A percentile compares a stretch with the other conserved stretches of the same genome.
Conservation (phyloP, 2,888 invertebrate species). For the Ophion costatus region DNA sequence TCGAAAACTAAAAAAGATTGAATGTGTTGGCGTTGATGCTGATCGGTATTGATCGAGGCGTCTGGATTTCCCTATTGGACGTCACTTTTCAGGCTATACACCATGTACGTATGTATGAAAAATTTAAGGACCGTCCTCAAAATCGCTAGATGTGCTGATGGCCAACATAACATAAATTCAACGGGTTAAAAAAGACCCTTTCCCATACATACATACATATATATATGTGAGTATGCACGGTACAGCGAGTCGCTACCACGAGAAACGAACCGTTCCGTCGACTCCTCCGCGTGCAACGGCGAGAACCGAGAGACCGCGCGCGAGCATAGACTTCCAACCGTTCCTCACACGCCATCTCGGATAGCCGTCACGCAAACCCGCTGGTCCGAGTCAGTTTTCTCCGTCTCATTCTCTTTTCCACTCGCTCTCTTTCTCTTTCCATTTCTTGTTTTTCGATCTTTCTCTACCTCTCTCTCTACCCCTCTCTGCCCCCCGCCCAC, state of each 20-base stretch:
- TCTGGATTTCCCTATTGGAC: too few relatives aligned
- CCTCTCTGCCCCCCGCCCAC: too few relatives aligned
- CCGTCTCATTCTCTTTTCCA: conserved; percentile 29
- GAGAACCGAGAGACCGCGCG: conserved; percentile 47
- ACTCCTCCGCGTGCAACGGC: conserved; percentile 46
- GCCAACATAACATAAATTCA: not conserved
- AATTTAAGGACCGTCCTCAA: not conserved
- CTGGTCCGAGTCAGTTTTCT: conserved; percentile 65
- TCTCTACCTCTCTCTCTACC: conserved; percentile 14
- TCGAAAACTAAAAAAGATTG: too few relatives aligned
- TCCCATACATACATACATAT: not conserved
- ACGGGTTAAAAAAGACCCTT: not conserved
- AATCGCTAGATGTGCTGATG: not conserved
- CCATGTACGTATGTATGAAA: not conserved
- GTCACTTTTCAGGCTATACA: too few relatives aligned
- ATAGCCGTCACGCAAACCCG: conserved; percentile 70
- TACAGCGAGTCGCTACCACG: conserved; percentile 5
- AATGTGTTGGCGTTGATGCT: too few relatives aligned
- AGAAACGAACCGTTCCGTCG: conserved; percentile 47
- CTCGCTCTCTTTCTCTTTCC: conserved; percentile 30
- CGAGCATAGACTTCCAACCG: conserved; percentile 56
- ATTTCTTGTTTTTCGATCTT: conserved; percentile 9
- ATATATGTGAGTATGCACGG: not conserved
- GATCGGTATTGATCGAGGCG: too few relatives aligned
- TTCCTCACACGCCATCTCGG: conserved; percentile 70